Evolutionary conservation across 2,888 invertebrate species (phyloP), one percentile per base, ranked within the genome.

Genomic region (Galeopsomyia nigrocyanea): DNA sequence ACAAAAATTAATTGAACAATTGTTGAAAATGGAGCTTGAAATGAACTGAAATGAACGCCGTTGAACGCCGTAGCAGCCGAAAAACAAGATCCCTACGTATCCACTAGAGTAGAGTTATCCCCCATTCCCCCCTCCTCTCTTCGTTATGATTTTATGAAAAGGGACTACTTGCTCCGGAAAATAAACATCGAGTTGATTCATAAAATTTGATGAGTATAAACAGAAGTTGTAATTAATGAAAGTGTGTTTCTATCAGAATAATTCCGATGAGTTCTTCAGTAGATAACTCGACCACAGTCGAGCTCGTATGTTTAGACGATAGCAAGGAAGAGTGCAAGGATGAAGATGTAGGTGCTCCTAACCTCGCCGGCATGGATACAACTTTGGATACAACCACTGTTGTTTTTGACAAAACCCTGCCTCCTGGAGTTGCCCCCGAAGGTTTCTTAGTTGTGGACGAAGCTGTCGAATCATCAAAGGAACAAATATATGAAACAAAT

Each of bases 391-490:
- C 51, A 17, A 72, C 71, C 6, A 16, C 62, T 13, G 65, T 69
- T 14, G 46, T 58, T 58, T 73, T 76, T 57, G 75, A 76, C 17
- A 75, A 71, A 67, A 80, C 80, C 5, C 63, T 81, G 39, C 79
- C 80, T n/a, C 78, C 79, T 60, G 81, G 80, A 16, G 77, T 65
- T 21, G 80, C 80, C 5, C 79, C 80, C 0, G 73, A 78, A 6
- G 81, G 79, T 9, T 80, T 77, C 46, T 68, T 79, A 7, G 53
- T 81, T 10, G 26, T 81, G 22, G 81, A 80, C 67, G 80, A 82
- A 26, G 77, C 77, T 17, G 62, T 75, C 46, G 22, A 31, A 16
- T 13, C 49, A 19, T 22, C 46, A 49, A n/a, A 39, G 39, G 39
- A 39, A 13, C 39, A 39, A 3, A 39, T 10, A 39, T 10, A 13